These are phyloP conservation scores for Polylopha cassiicola DNA, from an alignment of 2,888 invertebrate species.

Conservation along the genomic window DNA sequence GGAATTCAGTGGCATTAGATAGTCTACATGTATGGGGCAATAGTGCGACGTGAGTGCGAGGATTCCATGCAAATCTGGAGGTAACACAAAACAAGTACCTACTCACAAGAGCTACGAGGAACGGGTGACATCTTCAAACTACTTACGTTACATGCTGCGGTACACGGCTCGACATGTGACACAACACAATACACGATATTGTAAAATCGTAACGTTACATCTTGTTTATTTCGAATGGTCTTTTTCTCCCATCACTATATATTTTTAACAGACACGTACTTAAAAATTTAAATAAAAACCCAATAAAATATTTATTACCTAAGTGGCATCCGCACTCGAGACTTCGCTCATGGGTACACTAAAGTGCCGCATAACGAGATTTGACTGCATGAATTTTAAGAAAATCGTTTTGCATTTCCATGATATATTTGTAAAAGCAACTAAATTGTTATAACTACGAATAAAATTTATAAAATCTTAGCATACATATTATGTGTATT, in stretches of 20 bases:
- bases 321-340: no score
- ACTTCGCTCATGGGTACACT: no score
- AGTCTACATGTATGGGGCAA: constrained; percentile 22
- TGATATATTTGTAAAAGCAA: no score
- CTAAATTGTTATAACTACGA: no score
- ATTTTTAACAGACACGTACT: no score
- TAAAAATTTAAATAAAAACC: constrained; percentile 12
- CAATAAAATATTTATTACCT: no score
- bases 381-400: constrained; percentile 75
- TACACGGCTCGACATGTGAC: constrained; percentile 21
- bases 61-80: constrained; percentile 40
- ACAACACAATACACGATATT: constrained; percentile 21
- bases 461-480: no score
- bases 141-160: constrained; percentile 52
- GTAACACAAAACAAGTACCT: constrained; percentile 39
- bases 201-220: constrained; percentile 14
- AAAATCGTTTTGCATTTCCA: constrained; percentile 37
- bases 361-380: constrained; percentile 80
- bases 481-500: no score
- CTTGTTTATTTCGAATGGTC: constrained; percentile 2
- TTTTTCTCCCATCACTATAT: constrained; percentile 9
- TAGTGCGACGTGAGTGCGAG: constrained; percentile 40
- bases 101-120: constrained; percentile 47
- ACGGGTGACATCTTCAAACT: constrained; percentile 58
- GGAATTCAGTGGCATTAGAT: background rate